Base-by-base conservation (phyloP, 2,113 vertebrate genomes). In the Gasterosteus aculeatus region DNA sequence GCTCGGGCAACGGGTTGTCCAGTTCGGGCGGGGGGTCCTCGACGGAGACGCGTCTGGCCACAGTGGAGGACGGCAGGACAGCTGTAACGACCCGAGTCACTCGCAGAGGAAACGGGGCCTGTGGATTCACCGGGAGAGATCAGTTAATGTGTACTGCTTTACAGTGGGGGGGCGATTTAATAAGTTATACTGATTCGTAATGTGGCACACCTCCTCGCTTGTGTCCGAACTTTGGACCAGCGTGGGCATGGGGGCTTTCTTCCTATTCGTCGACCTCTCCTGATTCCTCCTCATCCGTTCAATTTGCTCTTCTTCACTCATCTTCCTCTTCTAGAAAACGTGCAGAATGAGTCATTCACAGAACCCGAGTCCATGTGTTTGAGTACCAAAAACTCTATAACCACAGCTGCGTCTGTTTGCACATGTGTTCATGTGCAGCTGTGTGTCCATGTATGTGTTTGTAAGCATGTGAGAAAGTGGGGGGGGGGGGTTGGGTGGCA, bases 1-100 rank as follows among this genome's bases (percentile, higher is more conserved):
- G 91, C 78, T 93, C 92, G 2, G 87, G 85, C 54, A 93, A 82
- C 0, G 82, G 88, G 35, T 72, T 80, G 51, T 84, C 68, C 14
- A 93, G 84, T 75, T 94, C 93, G 18, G 87, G 67, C 1, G 93
- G 88, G 15, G 92, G 91, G 69, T 95, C 93, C 63, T 93, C 90
- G 10, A 95, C 92, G 44, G 92, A 94, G 61, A 95, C 93, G 3
- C 89, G 88, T 31, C 93, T 87, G 51, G 93, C 94, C 74, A 92
- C 82, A 12, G 94, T 90, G 15, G 93, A 87, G 22, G 93, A 86
- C 0, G 94, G 94, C 38, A 95, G 87, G 29, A 93, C 85, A 2
- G 92, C 86, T 35, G 92, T 94, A 22, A 93, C 84, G n/a, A 95
- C 92, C 2, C 90, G 80, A 0, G 92, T 93, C 77, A 95, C 90